These are phyloP conservation scores for Corythoichthys intestinalis DNA, from an alignment of 2,113 vertebrate species.

Conservation along the genomic window DNA sequence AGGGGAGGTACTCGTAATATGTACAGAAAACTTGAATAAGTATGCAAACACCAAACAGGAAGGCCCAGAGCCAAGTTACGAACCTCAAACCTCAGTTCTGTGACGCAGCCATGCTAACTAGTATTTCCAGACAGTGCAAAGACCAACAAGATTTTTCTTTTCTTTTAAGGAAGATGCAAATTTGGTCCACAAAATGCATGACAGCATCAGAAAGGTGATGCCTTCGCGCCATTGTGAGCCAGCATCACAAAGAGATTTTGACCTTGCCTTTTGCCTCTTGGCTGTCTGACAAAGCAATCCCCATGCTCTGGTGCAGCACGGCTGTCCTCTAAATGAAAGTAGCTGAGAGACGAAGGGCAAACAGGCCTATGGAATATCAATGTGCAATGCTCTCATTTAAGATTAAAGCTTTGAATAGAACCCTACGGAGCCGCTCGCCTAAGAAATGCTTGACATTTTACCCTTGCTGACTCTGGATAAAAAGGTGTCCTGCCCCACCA, in stretches of 20 bases:
- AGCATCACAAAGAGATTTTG: constrained; percentile 59
- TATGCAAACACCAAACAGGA: neutral
- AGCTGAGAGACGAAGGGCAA: constrained; percentile 72
- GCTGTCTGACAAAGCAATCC: constrained; percentile 73
- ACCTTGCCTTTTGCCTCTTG: constrained; percentile 75
- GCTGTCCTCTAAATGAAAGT: constrained; percentile 74
- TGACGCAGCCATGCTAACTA: neutral
- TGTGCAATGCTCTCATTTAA: constrained; percentile 74
- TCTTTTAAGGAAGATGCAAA: constrained; percentile 21
- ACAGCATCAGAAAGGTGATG: constrained; percentile 59
- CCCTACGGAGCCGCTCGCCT: constrained; percentile 65
- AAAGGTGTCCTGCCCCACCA: constrained; percentile 54
- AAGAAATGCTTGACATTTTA: constrained; percentile 74
- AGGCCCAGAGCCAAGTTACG: neutral
- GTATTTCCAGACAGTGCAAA: neutral
- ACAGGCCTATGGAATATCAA: constrained; percentile 74
- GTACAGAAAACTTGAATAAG: neutral
- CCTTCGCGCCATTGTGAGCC: constrained; percentile 49
- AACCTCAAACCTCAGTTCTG: neutral
- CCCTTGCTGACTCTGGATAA: constrained; percentile 70
- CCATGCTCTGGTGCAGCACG: constrained; percentile 61
- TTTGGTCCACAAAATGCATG: constrained; percentile 36
- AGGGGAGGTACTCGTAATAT: too few species aligned
- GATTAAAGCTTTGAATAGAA: constrained; percentile 72
- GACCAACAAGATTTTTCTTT: neutral